Evolutionary conservation across 2,888 invertebrate genomes (phyloP), one percentile per base, ranked within the genome.

Genomic region (Epinotia bilunana): DNA sequence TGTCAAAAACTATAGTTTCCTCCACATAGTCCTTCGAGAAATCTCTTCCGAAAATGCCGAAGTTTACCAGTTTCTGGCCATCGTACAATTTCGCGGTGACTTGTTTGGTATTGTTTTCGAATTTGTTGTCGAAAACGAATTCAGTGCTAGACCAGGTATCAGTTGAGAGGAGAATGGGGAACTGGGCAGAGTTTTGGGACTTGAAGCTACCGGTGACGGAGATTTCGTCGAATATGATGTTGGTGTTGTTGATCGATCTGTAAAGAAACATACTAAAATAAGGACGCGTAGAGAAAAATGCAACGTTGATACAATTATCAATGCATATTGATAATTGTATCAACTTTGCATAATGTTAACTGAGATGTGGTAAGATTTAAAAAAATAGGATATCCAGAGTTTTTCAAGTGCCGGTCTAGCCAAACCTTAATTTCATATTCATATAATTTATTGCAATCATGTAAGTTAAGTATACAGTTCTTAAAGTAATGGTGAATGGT

Each of bases 21-120:
- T 74, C 79, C 13, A 82, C 81, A 3, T 81, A 83, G 77, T 91
- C 91, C 65, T 82, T 87, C 0, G 83, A 76, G 74, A 81, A 88
- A 78, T 89, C 87, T 77, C 90, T 84, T 1, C 88, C 85, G 12
- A 89, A 84, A 57, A 93, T 84, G 1, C 91, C 91, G 39, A 91
- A 86, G 7, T 80, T 82, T 0, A 87, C 20, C 4, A 92, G 12
- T 75, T 86, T 84, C 55, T 86, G 76, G 0, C 63, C 76, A 6
- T 86, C 81, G 46, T 80, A 76, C 0, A 90, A 72, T 78, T 84
- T 80, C 12, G 87, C 72, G 16, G 81, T 83, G 11, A 87, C 85
- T 74, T 83, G 80, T 43, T 81, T 81, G 0, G 79, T 76, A 23
- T 82, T 79, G 5, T 79, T 81, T 18, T 76, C 75, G 62, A 63